phyloP scores from a whole-genome alignment of 2,888 invertebrate genomes.

The Bhutanitis thaidina region DNA sequence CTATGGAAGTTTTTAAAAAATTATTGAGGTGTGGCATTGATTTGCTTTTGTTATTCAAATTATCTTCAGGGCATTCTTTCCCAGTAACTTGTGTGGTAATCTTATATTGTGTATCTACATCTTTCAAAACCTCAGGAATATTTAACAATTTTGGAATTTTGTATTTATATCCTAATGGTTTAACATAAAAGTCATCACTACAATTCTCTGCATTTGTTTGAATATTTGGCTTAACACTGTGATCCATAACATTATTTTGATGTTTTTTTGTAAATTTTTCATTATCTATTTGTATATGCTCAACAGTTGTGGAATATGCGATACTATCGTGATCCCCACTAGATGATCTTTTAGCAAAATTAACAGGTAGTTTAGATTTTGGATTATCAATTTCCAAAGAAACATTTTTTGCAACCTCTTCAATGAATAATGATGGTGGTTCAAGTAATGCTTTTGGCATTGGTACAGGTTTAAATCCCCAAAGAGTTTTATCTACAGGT shows the following conservation, averaged over 20 bases:
- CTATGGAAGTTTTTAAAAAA: background rate
- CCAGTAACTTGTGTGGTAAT: background rate
- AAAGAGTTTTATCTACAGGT: slow-evolving; percentile 38
- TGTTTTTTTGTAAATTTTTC: background rate
- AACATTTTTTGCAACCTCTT: slow-evolving; percentile 24
- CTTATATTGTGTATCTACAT: too few species aligned
- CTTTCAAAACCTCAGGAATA: background rate
- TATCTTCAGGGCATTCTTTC: background rate
- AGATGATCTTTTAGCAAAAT: slow-evolving; percentile 28
- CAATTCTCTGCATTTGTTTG: background rate
- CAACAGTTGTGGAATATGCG: background rate
- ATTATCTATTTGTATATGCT: background rate
- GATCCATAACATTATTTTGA: background rate
- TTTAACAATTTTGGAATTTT: slow-evolving; percentile 37
- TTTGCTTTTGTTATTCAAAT: background rate
- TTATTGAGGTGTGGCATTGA: slow-evolving; percentile 5
- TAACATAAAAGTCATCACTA: background rate
- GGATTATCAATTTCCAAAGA: slow-evolving; percentile 43
- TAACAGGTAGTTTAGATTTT: slow-evolving; percentile 1
- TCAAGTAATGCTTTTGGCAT: slow-evolving; percentile 43
- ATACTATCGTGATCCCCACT: background rate
- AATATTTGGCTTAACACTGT: slow-evolving; percentile 12
- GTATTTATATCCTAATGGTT: slow-evolving; percentile 22
- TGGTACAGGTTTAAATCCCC: slow-evolving; percentile 36
- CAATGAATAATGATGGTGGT: slow-evolving; percentile 23